phyloP scores from a whole-genome alignment of 2,888 invertebrate genomes.

The Amblyjoppa proteus region DNA sequence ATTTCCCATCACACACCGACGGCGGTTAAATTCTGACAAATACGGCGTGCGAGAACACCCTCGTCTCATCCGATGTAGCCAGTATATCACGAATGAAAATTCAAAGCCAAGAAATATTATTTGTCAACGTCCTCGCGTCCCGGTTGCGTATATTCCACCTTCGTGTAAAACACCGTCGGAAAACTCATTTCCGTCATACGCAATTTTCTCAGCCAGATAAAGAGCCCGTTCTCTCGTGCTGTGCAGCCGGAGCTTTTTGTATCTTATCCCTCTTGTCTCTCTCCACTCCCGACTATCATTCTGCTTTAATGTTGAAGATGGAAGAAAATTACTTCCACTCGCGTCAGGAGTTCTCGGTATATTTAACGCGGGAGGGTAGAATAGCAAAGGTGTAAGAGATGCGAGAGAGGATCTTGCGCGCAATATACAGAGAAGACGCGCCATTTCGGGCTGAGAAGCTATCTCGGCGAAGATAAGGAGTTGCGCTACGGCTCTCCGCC shows the following conservation, averaged over 20 bases:
- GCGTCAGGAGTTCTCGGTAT: conserved; percentile 39
- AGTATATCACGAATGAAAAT: conserved; percentile 11
- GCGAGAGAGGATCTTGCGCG: conserved; percentile 26
- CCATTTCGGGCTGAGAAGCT: conserved; percentile 25
- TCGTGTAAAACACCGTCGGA: background rate
- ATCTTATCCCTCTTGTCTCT: conserved; percentile 27
- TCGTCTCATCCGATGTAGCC: background rate
- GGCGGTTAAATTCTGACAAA: background rate
- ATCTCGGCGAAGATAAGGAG: conserved; percentile 60
- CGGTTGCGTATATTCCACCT: background rate
- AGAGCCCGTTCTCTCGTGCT: conserved; percentile 10
- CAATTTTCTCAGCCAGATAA: conserved; percentile 23
- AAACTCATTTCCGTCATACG: conserved; percentile 48
- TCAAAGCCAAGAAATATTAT: conserved; percentile 15
- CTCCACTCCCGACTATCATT: conserved; percentile 23
- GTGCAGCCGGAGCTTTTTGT: conserved; percentile 9
- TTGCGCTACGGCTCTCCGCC: conserved; percentile 15
- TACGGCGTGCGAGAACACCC: background rate
- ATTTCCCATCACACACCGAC: background rate
- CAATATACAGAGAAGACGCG: conserved; percentile 14
- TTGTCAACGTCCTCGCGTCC: conserved; percentile 17
- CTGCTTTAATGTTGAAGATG: conserved; percentile 46
- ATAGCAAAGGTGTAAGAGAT: conserved; percentile 17
- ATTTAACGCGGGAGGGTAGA: conserved; percentile 33
- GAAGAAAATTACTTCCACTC: conserved; percentile 56